phyloP scores from a whole-genome alignment of 1,140 invertebrate species.

The Muscidifurax raptorellus region DNA sequence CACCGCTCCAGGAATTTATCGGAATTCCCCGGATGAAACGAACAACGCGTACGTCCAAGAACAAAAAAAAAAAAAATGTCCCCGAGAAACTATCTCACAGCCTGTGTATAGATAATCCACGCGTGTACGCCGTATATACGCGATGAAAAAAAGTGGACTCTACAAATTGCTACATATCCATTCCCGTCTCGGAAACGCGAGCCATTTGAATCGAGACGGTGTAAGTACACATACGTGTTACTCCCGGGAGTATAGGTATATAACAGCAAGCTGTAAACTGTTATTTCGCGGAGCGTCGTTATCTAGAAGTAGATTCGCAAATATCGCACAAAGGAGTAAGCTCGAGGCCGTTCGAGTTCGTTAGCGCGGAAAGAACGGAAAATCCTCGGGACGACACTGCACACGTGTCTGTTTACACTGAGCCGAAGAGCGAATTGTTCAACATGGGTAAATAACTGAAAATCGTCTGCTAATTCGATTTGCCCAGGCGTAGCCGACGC shows the following conservation, averaged over 20 bases:
- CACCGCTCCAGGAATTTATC: slow-evolving; percentile 19
- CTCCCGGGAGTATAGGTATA: too few relatives aligned
- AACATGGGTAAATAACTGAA: slow-evolving; percentile 28
- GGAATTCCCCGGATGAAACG: background rate
- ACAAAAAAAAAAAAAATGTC: background rate
- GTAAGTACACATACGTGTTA: too few relatives aligned
- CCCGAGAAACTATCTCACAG: too few relatives aligned
- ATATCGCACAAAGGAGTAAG: slow-evolving; percentile 5
- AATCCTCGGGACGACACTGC: background rate
- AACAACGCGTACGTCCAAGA: too few relatives aligned
- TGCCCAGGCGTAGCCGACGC: background rate
- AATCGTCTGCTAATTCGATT: slow-evolving; percentile 32
- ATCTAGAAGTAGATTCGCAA: slow-evolving; percentile 6
- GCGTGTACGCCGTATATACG: too few relatives aligned
- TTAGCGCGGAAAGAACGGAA: background rate
- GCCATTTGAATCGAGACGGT: too few relatives aligned
- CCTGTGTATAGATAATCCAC: too few relatives aligned
- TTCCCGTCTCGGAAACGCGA: too few relatives aligned
- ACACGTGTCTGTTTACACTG: background rate
- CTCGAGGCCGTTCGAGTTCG: background rate
- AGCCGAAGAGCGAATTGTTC: background rate
- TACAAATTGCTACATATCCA: too few relatives aligned
- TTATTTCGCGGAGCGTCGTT: background rate
- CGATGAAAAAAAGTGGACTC: too few relatives aligned
- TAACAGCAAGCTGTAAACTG: background rate